Evolutionary conservation across 2,888 invertebrate genomes (phyloP).

Genomic region (Torymus tubicola): DNA sequence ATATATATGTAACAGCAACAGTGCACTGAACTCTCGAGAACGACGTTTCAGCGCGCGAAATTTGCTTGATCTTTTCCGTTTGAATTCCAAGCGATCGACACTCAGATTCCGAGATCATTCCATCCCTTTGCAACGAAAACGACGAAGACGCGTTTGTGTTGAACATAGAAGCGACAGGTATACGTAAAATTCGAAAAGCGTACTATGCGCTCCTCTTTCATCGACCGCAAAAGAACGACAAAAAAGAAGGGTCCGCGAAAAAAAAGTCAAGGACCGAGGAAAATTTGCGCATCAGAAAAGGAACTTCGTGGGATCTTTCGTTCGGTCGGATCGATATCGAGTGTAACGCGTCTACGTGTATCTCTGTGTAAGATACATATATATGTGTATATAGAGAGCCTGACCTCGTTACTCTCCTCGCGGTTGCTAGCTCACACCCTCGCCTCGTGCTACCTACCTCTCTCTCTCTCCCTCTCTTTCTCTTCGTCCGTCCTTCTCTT

Average conservation of each 20-base stretch:
- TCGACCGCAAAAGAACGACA: background rate
- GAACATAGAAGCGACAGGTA: too few relatives aligned
- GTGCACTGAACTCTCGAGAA: too few relatives aligned
- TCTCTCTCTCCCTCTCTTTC: background rate
- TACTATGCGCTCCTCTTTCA: background rate
- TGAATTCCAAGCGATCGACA: too few relatives aligned
- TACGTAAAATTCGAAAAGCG: background rate
- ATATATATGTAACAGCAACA: too few relatives aligned
- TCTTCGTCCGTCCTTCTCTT: background rate
- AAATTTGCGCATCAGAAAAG: conserved; percentile 14
- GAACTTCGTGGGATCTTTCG: conserved; percentile 9
- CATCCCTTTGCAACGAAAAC: too few relatives aligned
- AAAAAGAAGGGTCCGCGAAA: background rate
- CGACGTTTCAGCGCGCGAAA: too few relatives aligned
- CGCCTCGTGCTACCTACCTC: conserved; percentile 18
- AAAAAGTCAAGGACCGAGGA: background rate
- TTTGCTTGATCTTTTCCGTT: too few relatives aligned
- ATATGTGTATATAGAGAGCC: conserved; percentile 30
- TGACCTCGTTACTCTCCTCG: conserved; percentile 49
- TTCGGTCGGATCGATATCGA: conserved; percentile 44
- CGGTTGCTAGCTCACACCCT: conserved; percentile 48
- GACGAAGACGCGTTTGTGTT: too few relatives aligned
- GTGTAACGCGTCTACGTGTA: background rate
- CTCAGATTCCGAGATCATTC: too few relatives aligned
- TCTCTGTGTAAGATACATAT: too few relatives aligned